Evolutionary conservation across 2,113 vertebrate genomes (phyloP).

Genomic region (Nestor notabilis): DNA sequence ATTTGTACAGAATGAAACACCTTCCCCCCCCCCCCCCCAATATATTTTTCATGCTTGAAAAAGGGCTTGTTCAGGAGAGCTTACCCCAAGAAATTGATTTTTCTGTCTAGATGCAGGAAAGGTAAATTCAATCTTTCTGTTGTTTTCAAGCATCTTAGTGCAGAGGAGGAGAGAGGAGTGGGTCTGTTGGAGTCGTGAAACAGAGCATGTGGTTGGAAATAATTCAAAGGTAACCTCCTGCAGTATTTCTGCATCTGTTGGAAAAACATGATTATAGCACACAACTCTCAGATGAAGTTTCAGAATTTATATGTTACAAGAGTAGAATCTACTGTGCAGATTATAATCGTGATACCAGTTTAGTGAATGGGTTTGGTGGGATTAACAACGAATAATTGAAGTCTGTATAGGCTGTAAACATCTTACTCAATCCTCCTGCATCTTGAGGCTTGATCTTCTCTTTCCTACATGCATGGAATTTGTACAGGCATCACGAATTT

Average conservation of each 20-base stretch:
- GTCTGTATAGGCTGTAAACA: not conserved
- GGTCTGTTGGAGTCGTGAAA: not conserved
- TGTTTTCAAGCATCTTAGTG: not conserved
- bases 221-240: not conserved
- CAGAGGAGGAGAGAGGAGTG: not conserved
- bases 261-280: not conserved
- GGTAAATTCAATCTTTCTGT: not conserved
- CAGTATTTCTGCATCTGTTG: not conserved
- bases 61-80: not conserved
- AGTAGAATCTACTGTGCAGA: not conserved
- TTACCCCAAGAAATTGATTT: not conserved
- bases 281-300: not conserved
- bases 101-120: not conserved
- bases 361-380: not conserved
- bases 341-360: not conserved
- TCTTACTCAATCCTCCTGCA: not conserved
- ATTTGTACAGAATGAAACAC: not conserved
- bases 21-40: too few relatives aligned
- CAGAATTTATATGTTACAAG: not conserved
- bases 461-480: not conserved
- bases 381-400: not conserved
- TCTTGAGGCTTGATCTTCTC: not conserved
- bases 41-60: not conserved
- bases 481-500: not conserved
- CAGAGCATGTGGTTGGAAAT: not conserved